A percentile compares a stretch with the other conserved stretches of the same genome.
These are phyloP conservation scores for Ptychobarbus kaznakovi DNA, from an alignment of 2,797 vertebrate genomes.

Conservation along the genomic window DNA sequence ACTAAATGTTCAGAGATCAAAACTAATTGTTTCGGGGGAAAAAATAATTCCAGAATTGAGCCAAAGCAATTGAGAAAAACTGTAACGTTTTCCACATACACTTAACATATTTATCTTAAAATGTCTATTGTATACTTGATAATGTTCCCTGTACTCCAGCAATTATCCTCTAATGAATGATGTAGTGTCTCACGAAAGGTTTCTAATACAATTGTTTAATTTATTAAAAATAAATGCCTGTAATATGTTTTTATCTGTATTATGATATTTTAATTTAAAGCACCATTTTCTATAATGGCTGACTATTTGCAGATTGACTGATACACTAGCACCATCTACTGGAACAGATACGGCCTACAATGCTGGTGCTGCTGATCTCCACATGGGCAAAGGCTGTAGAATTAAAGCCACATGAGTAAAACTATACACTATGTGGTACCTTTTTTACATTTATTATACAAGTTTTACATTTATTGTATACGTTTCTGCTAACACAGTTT, in stretches of 20 bases:
- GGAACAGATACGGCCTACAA: neutral
- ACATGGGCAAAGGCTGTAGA: neutral
- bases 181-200: neutral
- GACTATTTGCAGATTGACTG: neutral
- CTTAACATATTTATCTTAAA: neutral
- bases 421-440: neutral
- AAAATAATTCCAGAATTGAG: no score
- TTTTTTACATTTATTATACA: neutral
- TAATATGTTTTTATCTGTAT: neutral
- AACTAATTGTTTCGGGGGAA: no score
- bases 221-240: neutral
- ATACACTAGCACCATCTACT: conserved; percentile 48
- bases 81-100: neutral
- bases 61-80: no score
- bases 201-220: neutral
- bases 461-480: neutral
- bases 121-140: neutral
- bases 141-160: neutral
- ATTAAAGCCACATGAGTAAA: neutral
- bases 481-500: neutral
- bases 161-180: neutral
- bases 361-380: neutral
- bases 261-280: neutral
- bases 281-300: neutral
- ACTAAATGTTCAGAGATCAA: no score